These are phyloP conservation scores for Schizopygopsis malacanthus DNA, from an alignment of 2,797 vertebrate species.

Conservation along the genomic window DNA sequence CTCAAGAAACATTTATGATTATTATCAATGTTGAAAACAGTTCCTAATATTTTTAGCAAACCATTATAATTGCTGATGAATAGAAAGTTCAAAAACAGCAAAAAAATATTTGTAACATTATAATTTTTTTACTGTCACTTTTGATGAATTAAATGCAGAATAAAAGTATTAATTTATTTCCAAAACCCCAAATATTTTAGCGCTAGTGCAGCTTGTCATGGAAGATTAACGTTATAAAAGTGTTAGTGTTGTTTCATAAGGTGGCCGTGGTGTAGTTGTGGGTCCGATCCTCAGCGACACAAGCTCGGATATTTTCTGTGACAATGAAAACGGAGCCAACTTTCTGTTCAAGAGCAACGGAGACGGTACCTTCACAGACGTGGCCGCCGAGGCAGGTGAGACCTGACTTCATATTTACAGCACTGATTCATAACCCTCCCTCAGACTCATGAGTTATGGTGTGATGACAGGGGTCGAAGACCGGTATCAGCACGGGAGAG, in stretches of 20 bases:
- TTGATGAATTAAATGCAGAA: neutral
- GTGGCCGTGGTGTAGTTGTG: conserved; percentile 90
- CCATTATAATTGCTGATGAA: too few species aligned
- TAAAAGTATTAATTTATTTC: neutral
- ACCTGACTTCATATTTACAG: neutral
- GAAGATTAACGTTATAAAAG: neutral
- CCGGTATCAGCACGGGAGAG: conserved; percentile 86
- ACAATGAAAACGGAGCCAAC: conserved; percentile 93
- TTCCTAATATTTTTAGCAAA: neutral
- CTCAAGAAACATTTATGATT: neutral
- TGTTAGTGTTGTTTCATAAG: conserved; percentile 65
- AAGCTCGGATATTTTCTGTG: conserved; percentile 91
- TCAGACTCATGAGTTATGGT: neutral
- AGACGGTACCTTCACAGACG: conserved; percentile 85
- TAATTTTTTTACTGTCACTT: too few species aligned
- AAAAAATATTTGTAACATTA: too few species aligned
- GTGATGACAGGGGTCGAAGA: conserved; percentile 85
- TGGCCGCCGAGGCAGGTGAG: conserved; percentile 83
- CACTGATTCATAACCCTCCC: neutral
- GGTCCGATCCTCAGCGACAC: conserved; percentile 89
- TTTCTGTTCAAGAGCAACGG: conserved; percentile 93
- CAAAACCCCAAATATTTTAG: neutral
- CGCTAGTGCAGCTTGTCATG: neutral
- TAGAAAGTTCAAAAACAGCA: too few species aligned
- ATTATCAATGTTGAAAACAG: neutral